A percentile compares a stretch with the other conserved stretches of the same genome.
Conservation (phyloP, 2,113 vertebrate genomes). For the Osmerus mordax region DNA sequence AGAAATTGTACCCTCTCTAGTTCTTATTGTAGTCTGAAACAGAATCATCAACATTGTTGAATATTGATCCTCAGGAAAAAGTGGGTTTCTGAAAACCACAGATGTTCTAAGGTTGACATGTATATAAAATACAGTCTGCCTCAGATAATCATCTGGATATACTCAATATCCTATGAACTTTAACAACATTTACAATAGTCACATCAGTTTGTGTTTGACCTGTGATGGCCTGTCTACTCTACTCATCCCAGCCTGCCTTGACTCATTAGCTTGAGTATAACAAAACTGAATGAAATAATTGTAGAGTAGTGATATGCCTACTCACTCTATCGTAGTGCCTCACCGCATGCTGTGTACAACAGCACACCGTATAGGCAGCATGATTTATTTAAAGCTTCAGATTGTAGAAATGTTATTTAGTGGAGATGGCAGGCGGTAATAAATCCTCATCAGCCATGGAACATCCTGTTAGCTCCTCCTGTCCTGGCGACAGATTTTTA, state of each 20-base stretch:
- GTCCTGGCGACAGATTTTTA: conserved; percentile 70
- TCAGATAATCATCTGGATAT: too few relatives aligned
- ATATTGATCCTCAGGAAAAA: too few relatives aligned
- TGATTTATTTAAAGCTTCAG: conserved; percentile 67
- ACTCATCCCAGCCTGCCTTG: not conserved
- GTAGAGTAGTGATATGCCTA: not conserved
- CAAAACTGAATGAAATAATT: not conserved
- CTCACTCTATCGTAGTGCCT: not conserved
- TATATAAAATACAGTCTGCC: too few relatives aligned
- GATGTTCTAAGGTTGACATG: too few relatives aligned
- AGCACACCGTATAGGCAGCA: conserved; percentile 26
- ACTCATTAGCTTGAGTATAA: not conserved
- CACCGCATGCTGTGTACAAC: not conserved
- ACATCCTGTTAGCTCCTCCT: conserved; percentile 69
- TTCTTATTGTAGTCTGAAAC: too few relatives aligned
- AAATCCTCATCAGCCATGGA: conserved; percentile 75
- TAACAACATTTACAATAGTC: too few relatives aligned
- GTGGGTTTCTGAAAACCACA: too few relatives aligned
- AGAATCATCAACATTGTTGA: too few relatives aligned
- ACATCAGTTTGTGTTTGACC: too few relatives aligned
- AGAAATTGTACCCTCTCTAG: too few relatives aligned
- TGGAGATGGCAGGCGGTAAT: conserved; percentile 73
- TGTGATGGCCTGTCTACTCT: too few relatives aligned
- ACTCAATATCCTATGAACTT: too few relatives aligned
- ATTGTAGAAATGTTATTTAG: conserved; percentile 72